phyloP scores from a whole-genome alignment of 1,140 invertebrate genomes.

The Triops cancriformis region DNA sequence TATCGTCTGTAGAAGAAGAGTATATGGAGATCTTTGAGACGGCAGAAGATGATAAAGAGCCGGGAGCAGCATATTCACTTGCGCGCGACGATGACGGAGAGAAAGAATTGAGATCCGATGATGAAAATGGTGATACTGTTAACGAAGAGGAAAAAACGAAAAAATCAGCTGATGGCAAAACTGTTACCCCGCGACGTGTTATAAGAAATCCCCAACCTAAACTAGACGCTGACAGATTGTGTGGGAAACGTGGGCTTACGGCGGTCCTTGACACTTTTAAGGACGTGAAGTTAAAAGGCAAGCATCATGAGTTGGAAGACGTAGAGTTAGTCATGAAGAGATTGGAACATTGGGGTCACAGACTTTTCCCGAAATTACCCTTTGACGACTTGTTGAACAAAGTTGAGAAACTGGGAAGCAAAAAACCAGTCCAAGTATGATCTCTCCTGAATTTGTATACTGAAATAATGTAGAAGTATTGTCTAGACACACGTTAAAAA shows the following conservation, averaged over 20 bases:
- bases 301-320: conserved; percentile 74
- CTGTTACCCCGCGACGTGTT: conserved; percentile 39
- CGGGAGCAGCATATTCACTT: too few relatives aligned
- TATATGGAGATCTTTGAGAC: too few relatives aligned
- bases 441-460: conserved; percentile 2
- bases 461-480: background rate
- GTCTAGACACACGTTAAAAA: conserved; percentile 40
- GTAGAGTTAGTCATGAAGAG: conserved; percentile 67
- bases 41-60: too few relatives aligned
- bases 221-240: conserved; percentile 59
- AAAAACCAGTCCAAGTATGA: conserved; percentile 48
- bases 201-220: conserved; percentile 59
- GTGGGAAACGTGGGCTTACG: conserved; percentile 65
- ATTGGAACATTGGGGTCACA: conserved; percentile 85
- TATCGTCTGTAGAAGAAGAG: too few relatives aligned
- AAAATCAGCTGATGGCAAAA: conserved; percentile 25
- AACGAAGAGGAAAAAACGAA: conserved; percentile 28
- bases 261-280: conserved; percentile 68
- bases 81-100: background rate
- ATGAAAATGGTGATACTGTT: conserved; percentile 26
- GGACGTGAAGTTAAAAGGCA: conserved; percentile 72
- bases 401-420: conserved; percentile 68
- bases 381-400: conserved; percentile 77
- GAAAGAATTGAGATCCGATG: conserved; percentile 16
- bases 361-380: conserved; percentile 75